phyloP scores from a whole-genome alignment of 2,113 vertebrate species.

The Oreochromis aureus region DNA sequence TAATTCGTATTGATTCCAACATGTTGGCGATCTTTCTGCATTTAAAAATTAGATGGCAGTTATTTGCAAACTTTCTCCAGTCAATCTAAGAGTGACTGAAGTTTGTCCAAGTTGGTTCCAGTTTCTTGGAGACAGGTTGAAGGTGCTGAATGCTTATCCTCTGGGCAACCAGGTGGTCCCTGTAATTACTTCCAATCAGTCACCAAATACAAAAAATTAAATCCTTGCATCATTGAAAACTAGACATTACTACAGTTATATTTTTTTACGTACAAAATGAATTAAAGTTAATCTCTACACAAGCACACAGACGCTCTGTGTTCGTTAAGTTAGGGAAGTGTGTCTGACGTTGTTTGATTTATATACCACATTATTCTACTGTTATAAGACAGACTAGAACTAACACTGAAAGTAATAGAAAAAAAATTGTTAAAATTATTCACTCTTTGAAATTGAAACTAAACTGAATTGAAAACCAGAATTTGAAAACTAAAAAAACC shows the following conservation, averaged over 20 bases:
- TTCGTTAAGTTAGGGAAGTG: neutral
- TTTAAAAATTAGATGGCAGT: neutral
- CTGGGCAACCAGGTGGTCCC: neutral
- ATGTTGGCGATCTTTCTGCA: neutral
- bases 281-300: neutral
- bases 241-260: neutral
- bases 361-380: neutral
- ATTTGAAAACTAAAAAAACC: accelerated
- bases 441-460: neutral
- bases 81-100: neutral
- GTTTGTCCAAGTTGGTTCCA: neutral
- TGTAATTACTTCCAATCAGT: neutral
- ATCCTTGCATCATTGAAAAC: neutral
- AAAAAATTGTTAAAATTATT: neutral
- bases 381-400: neutral
- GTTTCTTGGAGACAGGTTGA: neutral
- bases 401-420: neutral
- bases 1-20: neutral
- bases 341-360: neutral
- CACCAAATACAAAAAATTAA: neutral
- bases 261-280: neutral
- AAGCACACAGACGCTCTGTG: neutral
- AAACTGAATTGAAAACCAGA: neutral
- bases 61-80: neutral
- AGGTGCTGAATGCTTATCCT: neutral